Base-by-base conservation (phyloP, 1,140 invertebrate species). In the Melitaea cinxia region DNA sequence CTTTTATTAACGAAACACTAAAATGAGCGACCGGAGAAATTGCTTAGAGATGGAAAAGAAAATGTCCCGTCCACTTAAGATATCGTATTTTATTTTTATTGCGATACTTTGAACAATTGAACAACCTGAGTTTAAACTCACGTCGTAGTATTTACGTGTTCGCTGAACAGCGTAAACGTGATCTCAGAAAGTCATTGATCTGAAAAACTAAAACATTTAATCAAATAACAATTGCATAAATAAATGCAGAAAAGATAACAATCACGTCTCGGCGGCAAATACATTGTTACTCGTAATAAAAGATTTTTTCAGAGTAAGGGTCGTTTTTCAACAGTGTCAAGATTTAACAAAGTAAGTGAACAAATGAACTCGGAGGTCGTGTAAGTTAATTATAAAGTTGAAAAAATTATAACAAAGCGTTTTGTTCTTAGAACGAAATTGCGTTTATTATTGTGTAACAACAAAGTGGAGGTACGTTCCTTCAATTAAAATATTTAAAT, bases 61-160 rank as follows among this genome's bases (percentile, higher is more conserved):
- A 57, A 57, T 6, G 14, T 17, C 37, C 9, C 24, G 55, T 5
- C 39, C 23, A 28, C 39, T 57, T 26, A 28, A 26, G 55, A 57
- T 57, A 15, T 28, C 37, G 55, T 57, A 21, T 57, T 57, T 57
- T 57, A 45, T 57, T 57, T 45, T 57, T 57, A 57, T 57, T 26
- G 24, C 23, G 35, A 17, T 45, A 19, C 14, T 57, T 45, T n/a
- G n/a, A n/a, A n/a, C n/a, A n/a, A n/a, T n/a, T n/a, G n/a, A n/a
- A n/a, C n/a, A n/a, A n/a, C n/a, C n/a, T n/a, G n/a, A n/a, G n/a
- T n/a, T n/a, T n/a, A n/a, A n/a, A n/a, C n/a, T n/a, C n/a, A n/a
- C n/a, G n/a, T n/a, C n/a, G n/a, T n/a, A n/a, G n/a, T n/a, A n/a
- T n/a, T n/a, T n/a, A n/a, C n/a, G n/a, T n/a, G n/a, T n/a, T n/a